phyloP scores from a whole-genome alignment of 2,113 vertebrate genomes.

The Ceyx margarethae region DNA sequence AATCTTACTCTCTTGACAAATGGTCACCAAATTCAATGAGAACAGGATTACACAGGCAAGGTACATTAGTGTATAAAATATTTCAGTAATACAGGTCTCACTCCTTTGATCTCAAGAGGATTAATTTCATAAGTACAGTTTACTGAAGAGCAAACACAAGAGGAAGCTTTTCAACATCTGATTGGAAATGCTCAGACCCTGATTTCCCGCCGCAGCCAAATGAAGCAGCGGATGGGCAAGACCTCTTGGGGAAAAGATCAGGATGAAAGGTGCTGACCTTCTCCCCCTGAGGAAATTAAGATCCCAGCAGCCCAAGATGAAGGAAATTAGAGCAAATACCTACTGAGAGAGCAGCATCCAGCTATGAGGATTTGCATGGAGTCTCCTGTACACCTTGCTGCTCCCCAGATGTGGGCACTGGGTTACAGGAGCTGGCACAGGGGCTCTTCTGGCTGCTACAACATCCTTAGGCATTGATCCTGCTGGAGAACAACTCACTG shows the following conservation, averaged over 20 bases:
- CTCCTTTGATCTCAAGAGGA: constrained; percentile 7
- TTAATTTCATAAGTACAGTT: neutral
- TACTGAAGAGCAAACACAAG: constrained; percentile 31
- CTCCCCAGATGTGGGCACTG: neutral
- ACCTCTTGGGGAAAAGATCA: neutral
- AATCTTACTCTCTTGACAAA: neutral
- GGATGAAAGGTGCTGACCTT: constrained; percentile 3
- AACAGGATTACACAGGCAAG: neutral
- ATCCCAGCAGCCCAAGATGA: neutral
- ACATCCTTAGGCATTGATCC: neutral
- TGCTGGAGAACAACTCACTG: neutral
- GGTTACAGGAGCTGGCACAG: neutral
- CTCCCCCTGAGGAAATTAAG: neutral
- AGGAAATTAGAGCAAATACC: neutral
- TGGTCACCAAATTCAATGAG: neutral
- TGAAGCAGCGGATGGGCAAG: neutral
- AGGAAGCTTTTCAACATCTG: neutral
- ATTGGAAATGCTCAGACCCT: neutral
- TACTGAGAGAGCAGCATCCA: neutral
- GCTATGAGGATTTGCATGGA: accelerated
- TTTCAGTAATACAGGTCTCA: constrained; percentile 14
- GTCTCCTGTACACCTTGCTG: neutral
- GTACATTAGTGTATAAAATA: constrained; percentile 13
- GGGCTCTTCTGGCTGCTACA: neutral
- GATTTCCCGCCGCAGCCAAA: neutral